Evolutionary conservation across 2,797 vertebrate genomes (phyloP).

Genomic region (Rhodeus uyekii): DNA sequence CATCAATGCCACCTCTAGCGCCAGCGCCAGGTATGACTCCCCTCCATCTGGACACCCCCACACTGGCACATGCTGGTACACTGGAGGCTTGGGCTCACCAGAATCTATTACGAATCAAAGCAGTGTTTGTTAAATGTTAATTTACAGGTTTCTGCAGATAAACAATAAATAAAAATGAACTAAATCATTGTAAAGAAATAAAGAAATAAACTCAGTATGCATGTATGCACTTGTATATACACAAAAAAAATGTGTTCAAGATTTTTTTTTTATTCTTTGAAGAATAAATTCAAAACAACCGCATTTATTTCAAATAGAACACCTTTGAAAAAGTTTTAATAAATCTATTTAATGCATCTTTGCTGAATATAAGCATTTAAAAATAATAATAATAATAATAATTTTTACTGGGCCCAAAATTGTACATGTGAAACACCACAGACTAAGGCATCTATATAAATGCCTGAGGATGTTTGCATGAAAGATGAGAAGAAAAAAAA

Average conservation of each 20-base stretch:
- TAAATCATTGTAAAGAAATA: too few relatives aligned
- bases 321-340: too few relatives aligned
- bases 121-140: background rate
- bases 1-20: constrained; percentile 95
- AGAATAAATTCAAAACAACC: too few relatives aligned
- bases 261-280: too few relatives aligned
- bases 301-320: too few relatives aligned
- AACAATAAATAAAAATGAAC: too few relatives aligned
- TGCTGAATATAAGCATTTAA: background rate
- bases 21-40: constrained; percentile 94
- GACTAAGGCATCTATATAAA: background rate
- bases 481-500: constrained; percentile 52
- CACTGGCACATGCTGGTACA: constrained; percentile 92
- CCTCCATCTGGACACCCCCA: constrained; percentile 79
- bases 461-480: background rate
- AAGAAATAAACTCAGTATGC: too few relatives aligned
- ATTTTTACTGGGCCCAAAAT: background rate
- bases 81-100: constrained; percentile 87
- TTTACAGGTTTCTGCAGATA: background rate
- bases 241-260: too few relatives aligned
- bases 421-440: background rate
- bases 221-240: too few relatives aligned
- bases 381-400: background rate
- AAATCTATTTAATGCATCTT: background rate
- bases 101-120: constrained; percentile 73